phyloP scores from a whole-genome alignment of 2,797 vertebrate species.

The Heteromormyrus szaboi region DNA sequence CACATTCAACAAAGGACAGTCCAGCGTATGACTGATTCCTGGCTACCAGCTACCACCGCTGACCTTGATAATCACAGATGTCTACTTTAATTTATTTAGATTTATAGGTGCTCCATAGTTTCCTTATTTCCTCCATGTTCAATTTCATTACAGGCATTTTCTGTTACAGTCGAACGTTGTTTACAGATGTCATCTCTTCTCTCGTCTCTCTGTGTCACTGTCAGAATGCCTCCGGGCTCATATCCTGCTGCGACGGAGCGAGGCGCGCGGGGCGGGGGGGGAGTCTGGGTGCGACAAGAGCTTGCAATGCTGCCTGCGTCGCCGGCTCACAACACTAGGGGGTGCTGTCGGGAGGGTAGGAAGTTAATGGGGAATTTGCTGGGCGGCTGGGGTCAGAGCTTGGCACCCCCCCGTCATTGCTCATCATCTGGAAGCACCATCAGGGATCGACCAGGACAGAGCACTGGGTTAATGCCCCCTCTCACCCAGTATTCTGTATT shows the following conservation, averaged over 20 bases:
- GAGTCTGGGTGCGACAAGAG: neutral
- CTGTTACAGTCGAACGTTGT: constrained; percentile 41
- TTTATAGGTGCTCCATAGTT: neutral
- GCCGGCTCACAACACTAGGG: neutral
- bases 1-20: neutral
- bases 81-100: neutral
- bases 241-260: neutral
- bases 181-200: constrained; percentile 38
- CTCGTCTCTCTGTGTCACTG: neutral
- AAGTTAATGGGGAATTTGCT: neutral
- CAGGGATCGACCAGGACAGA: constrained; percentile 39
- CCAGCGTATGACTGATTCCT: neutral
- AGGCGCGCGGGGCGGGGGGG: no score
- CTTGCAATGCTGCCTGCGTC: neutral
- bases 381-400: constrained; percentile 16
- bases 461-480: constrained; percentile 48
- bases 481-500: constrained; percentile 51
- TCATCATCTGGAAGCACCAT: neutral
- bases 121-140: constrained; percentile 21
- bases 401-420: neutral
- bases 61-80: neutral
- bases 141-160: constrained; percentile 31
- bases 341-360: neutral
- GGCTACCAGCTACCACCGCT: neutral
- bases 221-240: neutral